Evolutionary conservation across 2,113 vertebrate species (phyloP).

Genomic region (Stegostoma tigrinum): DNA sequence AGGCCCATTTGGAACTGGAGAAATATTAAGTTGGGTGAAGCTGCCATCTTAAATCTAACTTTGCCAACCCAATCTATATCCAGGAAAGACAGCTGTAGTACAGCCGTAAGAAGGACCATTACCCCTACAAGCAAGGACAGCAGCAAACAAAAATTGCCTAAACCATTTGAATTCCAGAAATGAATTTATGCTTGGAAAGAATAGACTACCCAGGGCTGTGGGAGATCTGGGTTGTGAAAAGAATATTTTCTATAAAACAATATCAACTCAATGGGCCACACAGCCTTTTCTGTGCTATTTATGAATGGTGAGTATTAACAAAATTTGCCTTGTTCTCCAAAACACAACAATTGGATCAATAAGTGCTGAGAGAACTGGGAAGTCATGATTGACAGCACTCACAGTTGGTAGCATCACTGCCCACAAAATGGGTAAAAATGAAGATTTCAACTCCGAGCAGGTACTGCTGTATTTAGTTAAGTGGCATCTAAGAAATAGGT

Average conservation of each 20-base stretch:
- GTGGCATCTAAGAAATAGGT: background rate
- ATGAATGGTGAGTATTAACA: no score
- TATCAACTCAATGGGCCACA: background rate
- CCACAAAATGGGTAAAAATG: background rate
- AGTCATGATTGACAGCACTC: background rate
- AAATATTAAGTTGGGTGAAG: background rate
- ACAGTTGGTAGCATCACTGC: background rate
- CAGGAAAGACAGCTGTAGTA: background rate
- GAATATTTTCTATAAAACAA: background rate
- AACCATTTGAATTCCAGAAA: background rate
- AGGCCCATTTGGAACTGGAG: background rate
- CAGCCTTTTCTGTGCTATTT: background rate
- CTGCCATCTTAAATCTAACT: background rate
- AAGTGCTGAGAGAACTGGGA: background rate
- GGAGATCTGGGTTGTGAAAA: no score
- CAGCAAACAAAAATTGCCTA: background rate
- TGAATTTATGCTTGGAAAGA: background rate
- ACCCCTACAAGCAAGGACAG: background rate
- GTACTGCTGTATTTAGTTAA: background rate
- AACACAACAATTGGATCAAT: no score
- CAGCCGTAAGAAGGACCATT: background rate
- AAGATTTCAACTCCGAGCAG: background rate
- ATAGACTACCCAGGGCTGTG: background rate
- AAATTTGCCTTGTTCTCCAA: no score
- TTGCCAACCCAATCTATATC: no score